phyloP scores from a whole-genome alignment of 2,113 vertebrate species.

The Pomatorhinus ruficollis region DNA sequence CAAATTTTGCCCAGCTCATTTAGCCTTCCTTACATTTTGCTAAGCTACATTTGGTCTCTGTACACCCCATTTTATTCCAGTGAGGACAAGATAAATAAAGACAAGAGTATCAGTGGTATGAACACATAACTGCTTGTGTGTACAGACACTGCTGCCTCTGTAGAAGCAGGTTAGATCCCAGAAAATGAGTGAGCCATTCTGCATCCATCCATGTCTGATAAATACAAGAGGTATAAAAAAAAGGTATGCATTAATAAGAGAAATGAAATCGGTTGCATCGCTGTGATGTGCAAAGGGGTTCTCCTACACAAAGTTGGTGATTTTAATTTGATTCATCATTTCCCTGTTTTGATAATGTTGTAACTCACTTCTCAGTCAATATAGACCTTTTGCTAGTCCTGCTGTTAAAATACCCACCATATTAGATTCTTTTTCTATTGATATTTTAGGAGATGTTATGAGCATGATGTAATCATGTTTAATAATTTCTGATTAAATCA shows the following conservation, averaged over 20 bases:
- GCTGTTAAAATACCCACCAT: not conserved
- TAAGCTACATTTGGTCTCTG: not conserved
- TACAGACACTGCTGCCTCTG: not conserved
- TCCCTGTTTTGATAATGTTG: not conserved
- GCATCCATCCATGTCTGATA: not conserved
- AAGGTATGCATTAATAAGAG: not conserved
- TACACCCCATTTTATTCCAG: not conserved
- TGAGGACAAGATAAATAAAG: not conserved
- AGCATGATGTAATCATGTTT: not conserved
- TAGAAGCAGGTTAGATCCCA: not conserved
- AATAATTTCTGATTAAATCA: not conserved
- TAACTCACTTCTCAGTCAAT: not conserved
- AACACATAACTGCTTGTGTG: not conserved
- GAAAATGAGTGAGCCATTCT: not conserved
- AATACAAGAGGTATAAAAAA: not conserved
- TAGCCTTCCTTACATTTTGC: not conserved
- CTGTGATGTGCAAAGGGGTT: not conserved
- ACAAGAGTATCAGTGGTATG: no score
- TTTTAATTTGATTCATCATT: not conserved
- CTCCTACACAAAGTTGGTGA: not conserved
- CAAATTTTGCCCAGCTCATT: not conserved
- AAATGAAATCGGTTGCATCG: not conserved
- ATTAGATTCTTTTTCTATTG: not conserved
- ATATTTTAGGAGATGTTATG: not conserved
- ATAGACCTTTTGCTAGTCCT: not conserved